Conservation (phyloP, 2,888 invertebrate species). For the Acanthosepion lycidas region DNA sequence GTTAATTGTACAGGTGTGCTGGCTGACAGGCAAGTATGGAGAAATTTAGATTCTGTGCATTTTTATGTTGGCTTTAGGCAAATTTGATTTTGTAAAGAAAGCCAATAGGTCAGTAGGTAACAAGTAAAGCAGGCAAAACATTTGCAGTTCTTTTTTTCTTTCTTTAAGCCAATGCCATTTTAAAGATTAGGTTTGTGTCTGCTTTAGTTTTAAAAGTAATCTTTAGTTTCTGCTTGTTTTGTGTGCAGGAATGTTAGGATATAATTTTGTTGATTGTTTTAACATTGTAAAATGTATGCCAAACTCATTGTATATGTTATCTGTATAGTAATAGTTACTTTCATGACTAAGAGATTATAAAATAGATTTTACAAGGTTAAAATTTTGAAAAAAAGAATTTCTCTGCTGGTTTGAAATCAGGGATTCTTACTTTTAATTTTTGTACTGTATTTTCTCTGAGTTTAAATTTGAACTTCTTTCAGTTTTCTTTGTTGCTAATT, state of each 20-base stretch:
- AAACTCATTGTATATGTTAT: background rate
- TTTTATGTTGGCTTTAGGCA: background rate
- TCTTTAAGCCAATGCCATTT: background rate
- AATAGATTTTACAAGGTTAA: background rate
- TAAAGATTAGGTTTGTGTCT: background rate
- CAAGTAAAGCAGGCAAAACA: background rate
- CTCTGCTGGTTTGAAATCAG: background rate
- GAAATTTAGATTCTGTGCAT: background rate
- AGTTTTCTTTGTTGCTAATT: background rate
- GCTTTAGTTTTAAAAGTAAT: background rate
- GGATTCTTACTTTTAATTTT: background rate
- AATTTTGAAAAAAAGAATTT: background rate
- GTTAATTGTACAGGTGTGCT: conserved; percentile 33
- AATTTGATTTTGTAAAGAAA: background rate
- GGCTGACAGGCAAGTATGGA: background rate
- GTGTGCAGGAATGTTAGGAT: background rate
- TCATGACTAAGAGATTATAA: background rate
- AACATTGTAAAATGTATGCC: background rate
- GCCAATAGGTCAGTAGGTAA: conserved; percentile 33
- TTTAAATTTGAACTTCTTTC: no score
- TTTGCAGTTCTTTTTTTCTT: background rate
- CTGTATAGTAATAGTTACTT: background rate
- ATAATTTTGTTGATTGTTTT: background rate
- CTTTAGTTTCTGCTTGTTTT: background rate
- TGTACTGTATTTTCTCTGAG: background rate